Conservation (phyloP, 2,113 vertebrate species). For the Varanus komodoensis region DNA sequence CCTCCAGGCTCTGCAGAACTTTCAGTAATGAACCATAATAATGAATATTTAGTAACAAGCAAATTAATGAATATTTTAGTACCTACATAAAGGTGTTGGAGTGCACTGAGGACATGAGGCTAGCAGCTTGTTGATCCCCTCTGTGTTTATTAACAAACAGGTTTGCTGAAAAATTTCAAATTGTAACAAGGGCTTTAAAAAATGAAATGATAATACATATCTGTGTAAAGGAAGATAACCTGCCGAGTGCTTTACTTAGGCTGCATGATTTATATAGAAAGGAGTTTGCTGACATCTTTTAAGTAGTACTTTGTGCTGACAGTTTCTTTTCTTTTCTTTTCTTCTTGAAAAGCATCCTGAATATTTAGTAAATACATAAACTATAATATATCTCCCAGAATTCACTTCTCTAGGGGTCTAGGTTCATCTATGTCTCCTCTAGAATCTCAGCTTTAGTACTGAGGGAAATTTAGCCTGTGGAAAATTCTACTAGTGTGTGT, state of each 20-base stretch:
- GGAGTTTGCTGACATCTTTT: neutral
- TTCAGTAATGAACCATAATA: constrained; percentile 18
- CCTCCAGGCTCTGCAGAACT: neutral
- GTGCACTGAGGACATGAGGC: neutral
- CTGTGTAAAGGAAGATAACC: neutral
- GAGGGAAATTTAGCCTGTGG: neutral
- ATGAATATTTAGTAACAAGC: constrained; percentile 16
- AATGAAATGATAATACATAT: constrained; percentile 15
- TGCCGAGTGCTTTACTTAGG: constrained; percentile 1
- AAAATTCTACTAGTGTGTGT: neutral
- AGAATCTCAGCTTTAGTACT: neutral
- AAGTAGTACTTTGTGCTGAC: neutral
- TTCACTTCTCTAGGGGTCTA: neutral
- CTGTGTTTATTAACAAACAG: neutral
- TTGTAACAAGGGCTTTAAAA: neutral
- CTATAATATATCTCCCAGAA: no score
- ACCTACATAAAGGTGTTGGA: neutral
- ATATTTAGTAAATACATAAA: neutral
- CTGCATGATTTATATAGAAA: neutral
- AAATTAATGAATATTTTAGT: neutral
- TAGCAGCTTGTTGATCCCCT: neutral
- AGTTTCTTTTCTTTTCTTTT: neutral
- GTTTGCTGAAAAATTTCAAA: constrained; percentile 4
- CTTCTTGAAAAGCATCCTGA: neutral
- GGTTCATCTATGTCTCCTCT: neutral